These are phyloP conservation scores for Ovibos moschatus DNA, from an alignment of 2,113 vertebrate genomes.

Conservation along the genomic window DNA sequence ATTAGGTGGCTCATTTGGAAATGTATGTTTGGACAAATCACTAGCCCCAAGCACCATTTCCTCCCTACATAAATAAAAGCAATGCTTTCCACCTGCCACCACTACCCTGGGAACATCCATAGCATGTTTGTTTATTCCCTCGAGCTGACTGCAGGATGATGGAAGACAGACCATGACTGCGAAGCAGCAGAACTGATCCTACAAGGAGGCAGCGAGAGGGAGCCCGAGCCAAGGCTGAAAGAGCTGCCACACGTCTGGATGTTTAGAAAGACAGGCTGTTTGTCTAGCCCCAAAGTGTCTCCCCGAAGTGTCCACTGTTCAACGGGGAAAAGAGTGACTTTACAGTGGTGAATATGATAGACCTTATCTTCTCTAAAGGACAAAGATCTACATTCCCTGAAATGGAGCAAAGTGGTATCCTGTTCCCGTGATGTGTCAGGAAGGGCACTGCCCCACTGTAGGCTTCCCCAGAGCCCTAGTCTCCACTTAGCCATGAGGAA, in stretches of 20 bases:
- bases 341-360: neutral
- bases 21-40: neutral
- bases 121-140: neutral
- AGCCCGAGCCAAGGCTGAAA: neutral
- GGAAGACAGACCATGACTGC: neutral
- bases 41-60: neutral
- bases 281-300: neutral
- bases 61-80: slow-evolving; percentile 25
- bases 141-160: neutral
- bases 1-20: neutral
- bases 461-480: neutral
- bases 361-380: neutral
- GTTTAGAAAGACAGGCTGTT: neutral
- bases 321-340: neutral
- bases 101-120: neutral
- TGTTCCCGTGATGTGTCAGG: neutral
- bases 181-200: neutral
- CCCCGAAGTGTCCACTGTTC: neutral
- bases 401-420: neutral
- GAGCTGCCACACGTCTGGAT: fast-evolving
- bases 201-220: neutral
- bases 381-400: neutral
- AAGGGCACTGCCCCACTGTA: neutral
- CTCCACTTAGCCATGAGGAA: neutral
- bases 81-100: neutral